Conservation (phyloP, 2,113 vertebrate species). For the Oryzias woworae region DNA sequence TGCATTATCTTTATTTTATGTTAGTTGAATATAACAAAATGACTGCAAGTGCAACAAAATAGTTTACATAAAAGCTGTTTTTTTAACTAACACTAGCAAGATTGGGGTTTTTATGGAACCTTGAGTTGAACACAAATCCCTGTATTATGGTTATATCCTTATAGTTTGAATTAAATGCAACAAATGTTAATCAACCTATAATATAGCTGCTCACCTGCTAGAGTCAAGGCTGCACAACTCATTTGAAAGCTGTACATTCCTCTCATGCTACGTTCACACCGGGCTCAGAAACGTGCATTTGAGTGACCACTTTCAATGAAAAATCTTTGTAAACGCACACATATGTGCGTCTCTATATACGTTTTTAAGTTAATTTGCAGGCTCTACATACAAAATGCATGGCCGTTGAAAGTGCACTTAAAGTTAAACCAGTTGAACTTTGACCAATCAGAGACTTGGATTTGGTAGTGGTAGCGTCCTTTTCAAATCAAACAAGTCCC, state of each 20-base stretch:
- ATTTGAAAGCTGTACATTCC: too few species aligned
- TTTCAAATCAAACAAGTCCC: too few species aligned
- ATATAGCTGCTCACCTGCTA: conserved; percentile 29
- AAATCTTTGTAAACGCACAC: not conserved
- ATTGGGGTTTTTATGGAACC: conserved; percentile 12
- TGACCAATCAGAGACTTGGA: too few species aligned
- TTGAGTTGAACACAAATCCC: conserved; percentile 15
- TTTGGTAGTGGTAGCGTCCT: too few species aligned
- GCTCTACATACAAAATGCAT: too few species aligned
- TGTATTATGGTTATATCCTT: conserved; percentile 30
- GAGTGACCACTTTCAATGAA: conserved; percentile 3
- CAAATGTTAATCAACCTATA: conserved; percentile 17
- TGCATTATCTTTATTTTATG: conserved; percentile 44
- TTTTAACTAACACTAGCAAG: conserved; percentile 21
- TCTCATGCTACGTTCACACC: too few species aligned
- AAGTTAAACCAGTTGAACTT: too few species aligned
- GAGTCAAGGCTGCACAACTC: conserved; percentile 43
- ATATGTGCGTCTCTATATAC: too few species aligned
- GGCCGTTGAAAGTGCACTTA: too few species aligned
- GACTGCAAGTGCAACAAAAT: conserved; percentile 41
- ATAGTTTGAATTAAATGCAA: conserved; percentile 33
- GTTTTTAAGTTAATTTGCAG: too few species aligned
- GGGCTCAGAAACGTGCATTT: too few species aligned
- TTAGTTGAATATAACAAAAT: conserved; percentile 42
- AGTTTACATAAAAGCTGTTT: conserved; percentile 34